Conservation (phyloP, 2,113 vertebrate species). For the Gulo gulo region DNA sequence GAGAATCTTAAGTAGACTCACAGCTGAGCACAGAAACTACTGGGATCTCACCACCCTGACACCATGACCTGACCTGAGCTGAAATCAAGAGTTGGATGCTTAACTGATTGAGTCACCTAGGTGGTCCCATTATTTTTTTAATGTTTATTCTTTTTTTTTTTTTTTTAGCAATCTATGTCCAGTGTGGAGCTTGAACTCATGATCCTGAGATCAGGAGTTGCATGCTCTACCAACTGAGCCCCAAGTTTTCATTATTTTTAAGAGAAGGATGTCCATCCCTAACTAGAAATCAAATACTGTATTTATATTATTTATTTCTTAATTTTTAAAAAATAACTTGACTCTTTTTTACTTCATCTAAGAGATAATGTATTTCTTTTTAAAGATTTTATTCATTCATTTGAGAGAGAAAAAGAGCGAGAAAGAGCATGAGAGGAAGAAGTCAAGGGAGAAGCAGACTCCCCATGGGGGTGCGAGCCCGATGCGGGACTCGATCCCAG, state of each 20-base stretch:
- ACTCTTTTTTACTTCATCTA: neutral
- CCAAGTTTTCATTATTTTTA: neutral
- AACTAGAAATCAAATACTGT: neutral
- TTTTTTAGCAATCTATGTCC: neutral
- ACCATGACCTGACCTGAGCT: neutral
- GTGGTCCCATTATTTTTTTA: neutral
- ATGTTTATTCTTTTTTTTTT: neutral
- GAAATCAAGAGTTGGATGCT: neutral
- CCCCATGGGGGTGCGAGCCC: too few species aligned
- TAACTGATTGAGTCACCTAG: neutral
- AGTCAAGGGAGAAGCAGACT: too few species aligned
- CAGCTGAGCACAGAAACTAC: neutral
- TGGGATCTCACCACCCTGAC: neutral
- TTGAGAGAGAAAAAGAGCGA: too few species aligned
- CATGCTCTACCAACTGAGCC: neutral
- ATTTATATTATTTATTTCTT: neutral
- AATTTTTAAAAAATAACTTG: neutral
- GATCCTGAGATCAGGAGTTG: neutral
- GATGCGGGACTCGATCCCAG: too few species aligned
- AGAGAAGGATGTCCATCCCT: neutral
- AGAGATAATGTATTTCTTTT: neutral
- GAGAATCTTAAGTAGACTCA: neutral
- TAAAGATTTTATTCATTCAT: too few species aligned
- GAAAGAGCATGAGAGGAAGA: too few species aligned
- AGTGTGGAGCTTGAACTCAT: neutral